phyloP scores from a whole-genome alignment of 2,113 vertebrate species.

The Sus scrofa region DNA sequence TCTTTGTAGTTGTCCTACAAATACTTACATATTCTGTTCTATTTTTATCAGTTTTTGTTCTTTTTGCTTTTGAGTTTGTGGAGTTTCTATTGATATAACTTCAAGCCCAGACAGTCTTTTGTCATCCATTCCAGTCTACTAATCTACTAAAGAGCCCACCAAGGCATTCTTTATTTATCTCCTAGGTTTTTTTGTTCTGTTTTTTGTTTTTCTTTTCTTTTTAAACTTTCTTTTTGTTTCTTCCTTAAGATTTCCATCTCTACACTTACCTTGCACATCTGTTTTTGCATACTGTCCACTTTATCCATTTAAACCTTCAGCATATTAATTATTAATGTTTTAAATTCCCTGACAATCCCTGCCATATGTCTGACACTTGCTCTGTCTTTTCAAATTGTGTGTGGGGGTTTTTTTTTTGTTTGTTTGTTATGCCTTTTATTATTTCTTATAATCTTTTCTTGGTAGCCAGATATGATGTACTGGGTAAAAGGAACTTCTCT shows the following conservation, averaged over 20 bases:
- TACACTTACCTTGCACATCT: not conserved
- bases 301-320: not conserved
- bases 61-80: not conserved
- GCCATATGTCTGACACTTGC: not conserved
- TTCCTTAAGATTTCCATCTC: not conserved
- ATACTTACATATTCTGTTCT: not conserved
- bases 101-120: not conserved
- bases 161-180: not conserved
- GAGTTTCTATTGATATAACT: not conserved
- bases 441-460: not conserved
- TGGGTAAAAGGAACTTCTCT: not conserved
- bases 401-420: no score
- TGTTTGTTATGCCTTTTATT: not conserved
- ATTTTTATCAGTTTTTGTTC: not conserved
- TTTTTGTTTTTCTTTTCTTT: not conserved
- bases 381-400: not conserved
- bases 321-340: not conserved
- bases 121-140: not conserved
- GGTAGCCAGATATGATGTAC: not conserved
- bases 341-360: not conserved
- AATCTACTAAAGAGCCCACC: not conserved
- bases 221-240: not conserved
- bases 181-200: no score
- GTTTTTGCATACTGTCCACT: not conserved
- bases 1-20: not conserved